Conservation (phyloP, 2,113 vertebrate genomes). For the Cyrtonyx montezumae region DNA sequence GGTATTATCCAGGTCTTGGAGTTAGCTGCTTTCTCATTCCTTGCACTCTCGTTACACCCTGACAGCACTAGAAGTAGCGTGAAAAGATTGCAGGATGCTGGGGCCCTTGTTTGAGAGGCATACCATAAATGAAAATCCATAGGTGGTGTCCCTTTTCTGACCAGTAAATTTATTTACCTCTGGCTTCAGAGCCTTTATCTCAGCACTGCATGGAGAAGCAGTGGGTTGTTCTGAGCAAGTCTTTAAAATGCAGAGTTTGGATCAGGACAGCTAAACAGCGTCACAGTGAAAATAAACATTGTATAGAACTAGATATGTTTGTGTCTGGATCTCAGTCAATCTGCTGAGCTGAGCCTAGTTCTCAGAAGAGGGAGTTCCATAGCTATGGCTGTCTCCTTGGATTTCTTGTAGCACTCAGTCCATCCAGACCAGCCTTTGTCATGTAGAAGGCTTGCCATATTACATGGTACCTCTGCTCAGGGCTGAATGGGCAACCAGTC, state of each 20-base stretch:
- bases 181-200: slow-evolving; percentile 1
- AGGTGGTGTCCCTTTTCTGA: neutral
- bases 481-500: neutral
- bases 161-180: neutral
- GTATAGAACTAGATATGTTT: neutral
- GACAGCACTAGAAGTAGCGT: neutral
- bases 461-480: neutral
- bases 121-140: neutral
- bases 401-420: neutral
- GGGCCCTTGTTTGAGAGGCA: neutral
- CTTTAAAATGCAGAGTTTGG: neutral
- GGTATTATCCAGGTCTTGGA: neutral
- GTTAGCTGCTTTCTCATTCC: neutral
- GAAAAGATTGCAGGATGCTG: neutral
- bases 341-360: neutral
- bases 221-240: neutral
- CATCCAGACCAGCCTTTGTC: neutral
- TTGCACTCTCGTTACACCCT: neutral
- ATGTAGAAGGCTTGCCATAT: neutral
- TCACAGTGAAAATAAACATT: neutral
- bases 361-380: neutral
- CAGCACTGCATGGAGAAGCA: neutral
- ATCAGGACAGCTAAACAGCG: neutral
- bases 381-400: neutral
- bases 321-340: neutral